Evolutionary conservation across 1,140 invertebrate species (phyloP), one percentile per base, ranked within the genome.

Genomic region (Drosophila kohkoa): DNA sequence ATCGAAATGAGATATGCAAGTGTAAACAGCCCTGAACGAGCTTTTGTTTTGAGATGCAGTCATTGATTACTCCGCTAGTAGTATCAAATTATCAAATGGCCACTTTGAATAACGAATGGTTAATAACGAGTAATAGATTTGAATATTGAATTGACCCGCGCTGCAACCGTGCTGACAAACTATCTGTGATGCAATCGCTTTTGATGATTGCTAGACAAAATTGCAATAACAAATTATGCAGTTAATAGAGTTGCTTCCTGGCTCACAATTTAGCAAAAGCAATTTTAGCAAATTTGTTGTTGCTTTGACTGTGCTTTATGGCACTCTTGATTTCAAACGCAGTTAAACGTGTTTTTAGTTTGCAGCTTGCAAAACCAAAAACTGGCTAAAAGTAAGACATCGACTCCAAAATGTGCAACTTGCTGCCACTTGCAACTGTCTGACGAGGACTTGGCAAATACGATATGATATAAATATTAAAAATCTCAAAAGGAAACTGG

Each of bases 241-340:
- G 60, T 51, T 49, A 43, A 64, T 73, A 32, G 30, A 54, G 49
- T 10, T 15, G 64, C 85, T 87, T 87, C 83, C 83, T 88, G 83
- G 64, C 81, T 71, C 52, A 64, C 67, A 79, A 70, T 70, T 88
- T 78, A 73, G 80, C 55, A 73, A 58, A 25, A 66, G 67, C 64
- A 67, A 79, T 83, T 79, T 83, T 8, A 35, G 35, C 63, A 58
- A 58, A 57, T 70, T 72, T 66, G 65, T 58, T 43, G 35, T 69
- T 81, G 69, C 32, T n/a, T 62, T 77, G 58, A 46, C 35, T 49
- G 65, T 77, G 46, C 83, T 45, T 63, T 54, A 75, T 60, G 52
- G 71, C 75, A 82, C 79, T 87, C 66, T 86, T 87, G 54, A 82
- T 86, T 86, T 88, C 77, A 59, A 71, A 87, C 72, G 72, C 77